phyloP scores from a whole-genome alignment of 2,113 vertebrate species.

The Cisticola juncidis region DNA sequence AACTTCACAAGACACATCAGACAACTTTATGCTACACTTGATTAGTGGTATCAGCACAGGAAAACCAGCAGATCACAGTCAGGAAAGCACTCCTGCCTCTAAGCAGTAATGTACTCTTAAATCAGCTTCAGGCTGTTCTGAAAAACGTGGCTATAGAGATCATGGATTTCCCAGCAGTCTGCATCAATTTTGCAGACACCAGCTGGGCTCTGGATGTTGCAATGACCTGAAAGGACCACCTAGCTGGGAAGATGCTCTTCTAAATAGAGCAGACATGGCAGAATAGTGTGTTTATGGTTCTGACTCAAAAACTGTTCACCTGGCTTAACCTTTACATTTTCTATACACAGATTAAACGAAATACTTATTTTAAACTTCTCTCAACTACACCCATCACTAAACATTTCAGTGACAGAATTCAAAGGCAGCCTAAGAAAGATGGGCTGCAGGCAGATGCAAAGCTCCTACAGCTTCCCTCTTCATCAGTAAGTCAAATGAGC shows the following conservation, averaged over 20 bases:
- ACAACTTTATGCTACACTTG: neutral
- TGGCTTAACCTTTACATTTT: neutral
- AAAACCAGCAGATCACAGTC: neutral
- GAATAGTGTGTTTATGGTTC: neutral
- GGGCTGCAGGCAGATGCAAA: neutral
- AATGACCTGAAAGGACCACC: neutral
- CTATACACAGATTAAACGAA: neutral
- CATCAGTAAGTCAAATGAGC: neutral
- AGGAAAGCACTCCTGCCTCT: neutral
- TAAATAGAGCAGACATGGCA: neutral
- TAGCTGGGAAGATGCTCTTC: neutral
- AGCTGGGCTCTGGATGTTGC: neutral
- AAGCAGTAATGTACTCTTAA: neutral
- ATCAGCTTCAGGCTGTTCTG: neutral
- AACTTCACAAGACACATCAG: neutral
- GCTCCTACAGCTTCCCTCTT: neutral
- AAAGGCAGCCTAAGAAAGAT: neutral
- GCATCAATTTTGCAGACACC: neutral
- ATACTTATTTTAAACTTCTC: neutral
- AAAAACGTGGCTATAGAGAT: rapidly evolving
- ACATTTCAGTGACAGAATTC: neutral
- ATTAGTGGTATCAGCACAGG: neutral
- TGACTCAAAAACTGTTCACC: neutral
- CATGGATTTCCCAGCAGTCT: rapidly evolving
- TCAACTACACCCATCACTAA: neutral